Evolutionary conservation across 2,888 invertebrate genomes (phyloP).

Genomic region (Dynastes maya): DNA sequence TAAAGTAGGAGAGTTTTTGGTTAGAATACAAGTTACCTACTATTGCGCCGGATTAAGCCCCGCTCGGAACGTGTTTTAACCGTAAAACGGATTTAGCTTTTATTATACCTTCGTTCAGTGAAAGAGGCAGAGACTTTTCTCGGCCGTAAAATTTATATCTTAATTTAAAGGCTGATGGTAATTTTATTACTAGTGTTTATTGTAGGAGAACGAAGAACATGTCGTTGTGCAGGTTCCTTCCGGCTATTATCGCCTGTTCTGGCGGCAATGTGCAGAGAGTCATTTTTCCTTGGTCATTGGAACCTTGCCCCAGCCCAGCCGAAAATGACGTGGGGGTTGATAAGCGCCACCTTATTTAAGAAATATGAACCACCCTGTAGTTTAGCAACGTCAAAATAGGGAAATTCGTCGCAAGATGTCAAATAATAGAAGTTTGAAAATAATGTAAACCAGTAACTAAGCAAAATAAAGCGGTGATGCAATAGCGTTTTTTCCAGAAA

Average conservation of each 20-base stretch:
- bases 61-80: constrained; percentile 23
- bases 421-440: too few relatives aligned
- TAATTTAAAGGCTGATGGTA: constrained; percentile 34
- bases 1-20: constrained; percentile 40
- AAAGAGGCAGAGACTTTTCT: constrained; percentile 13
- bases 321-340: too few relatives aligned
- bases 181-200: constrained; percentile 34
- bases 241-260: neutral
- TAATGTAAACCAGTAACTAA: too few relatives aligned
- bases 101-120: constrained; percentile 16
- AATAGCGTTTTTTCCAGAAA: too few relatives aligned
- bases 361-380: too few relatives aligned
- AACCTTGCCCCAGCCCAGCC: too few relatives aligned
- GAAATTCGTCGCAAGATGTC: too few relatives aligned
- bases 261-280: neutral
- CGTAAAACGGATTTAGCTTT: constrained; percentile 33
- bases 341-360: too few relatives aligned
- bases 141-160: constrained; percentile 39
- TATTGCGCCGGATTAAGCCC: constrained; percentile 22
- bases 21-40: constrained; percentile 40
- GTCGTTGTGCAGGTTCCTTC: neutral
- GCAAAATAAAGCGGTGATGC: too few relatives aligned
- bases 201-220: neutral
- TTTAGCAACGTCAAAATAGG: too few relatives aligned
- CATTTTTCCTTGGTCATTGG: too few relatives aligned